Evolutionary conservation across 2,797 vertebrate genomes (phyloP), one percentile per base, ranked within the genome.

Genomic region (Semotilus atromaculatus): DNA sequence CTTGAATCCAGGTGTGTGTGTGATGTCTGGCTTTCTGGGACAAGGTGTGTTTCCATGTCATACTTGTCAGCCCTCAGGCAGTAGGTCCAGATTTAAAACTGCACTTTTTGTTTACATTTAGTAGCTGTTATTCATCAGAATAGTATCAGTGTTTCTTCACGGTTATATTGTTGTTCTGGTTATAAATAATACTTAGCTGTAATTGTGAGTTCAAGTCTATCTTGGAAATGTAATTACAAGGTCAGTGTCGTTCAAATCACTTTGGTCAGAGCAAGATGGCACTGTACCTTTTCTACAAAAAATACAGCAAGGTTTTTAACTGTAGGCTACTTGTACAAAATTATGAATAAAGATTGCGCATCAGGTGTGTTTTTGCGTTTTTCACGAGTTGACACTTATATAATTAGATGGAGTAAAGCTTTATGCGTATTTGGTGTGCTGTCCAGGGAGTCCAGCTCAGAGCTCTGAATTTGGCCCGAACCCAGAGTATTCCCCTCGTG

Each of bases 1-100:
- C 71, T 66, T 14, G 38, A 70, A 31, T 72, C 64, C 73, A 71
- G 67, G 86, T 81, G 86, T 72, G 58, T 80, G 86, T 64, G 67
- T 29, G 5, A 45, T 78, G 31, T 40, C 77, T 43, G 40, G 21
- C 34, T 68, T 53, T 36, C 9, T 68, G 70, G 51, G 26, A 45
- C 62, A 71, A 21, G 38, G 38, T 38, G 70, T 55, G 53, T 64
- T 80, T 66, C 71, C 5, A 2, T 34, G 38, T 81, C 73, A 8
- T 29, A 71, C 43, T 53, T 67, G 53, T 66, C 40, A 9, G 4
- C 38, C 58, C 34, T 67, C 29, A 53, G 34, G 58, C 45, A 34
- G 19, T 21, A 16, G 48, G 31, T 11, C 83, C 45, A 66, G 7
- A 51, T 45, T 72, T 68, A 43, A 80, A 85, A 66, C 40, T 60